phyloP scores from a whole-genome alignment of 1,140 invertebrate genomes.

The Plutomurus gul region DNA sequence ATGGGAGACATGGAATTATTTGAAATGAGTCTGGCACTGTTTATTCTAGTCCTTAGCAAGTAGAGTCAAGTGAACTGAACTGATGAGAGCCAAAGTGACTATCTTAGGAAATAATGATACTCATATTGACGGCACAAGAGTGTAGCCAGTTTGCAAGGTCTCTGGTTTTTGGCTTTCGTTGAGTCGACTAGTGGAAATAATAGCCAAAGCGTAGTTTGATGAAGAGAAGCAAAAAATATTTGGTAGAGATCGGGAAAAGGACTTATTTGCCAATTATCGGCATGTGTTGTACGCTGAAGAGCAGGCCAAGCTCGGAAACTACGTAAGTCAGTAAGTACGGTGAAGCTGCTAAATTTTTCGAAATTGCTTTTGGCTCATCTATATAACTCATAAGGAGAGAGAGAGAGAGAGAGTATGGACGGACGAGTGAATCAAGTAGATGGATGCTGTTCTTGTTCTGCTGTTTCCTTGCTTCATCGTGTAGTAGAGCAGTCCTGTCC shows the following conservation, averaged over 20 bases:
- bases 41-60: background rate
- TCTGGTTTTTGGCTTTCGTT: background rate
- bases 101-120: conserved; percentile 13
- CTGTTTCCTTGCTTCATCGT: background rate
- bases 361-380: conserved; percentile 49
- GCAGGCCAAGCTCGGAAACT: background rate
- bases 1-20: background rate
- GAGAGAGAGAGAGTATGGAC: background rate
- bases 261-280: conserved; percentile 52
- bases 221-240: conserved; percentile 42
- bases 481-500: background rate
- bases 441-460: background rate
- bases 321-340: background rate
- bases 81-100: background rate
- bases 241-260: conserved; percentile 42
- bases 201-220: conserved; percentile 26
- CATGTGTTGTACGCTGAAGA: conserved; percentile 38
- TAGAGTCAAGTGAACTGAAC: background rate
- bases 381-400: conserved; percentile 39
- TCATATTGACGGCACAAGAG: background rate
- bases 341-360: conserved; percentile 45
- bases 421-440: background rate
- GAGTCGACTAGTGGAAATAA: background rate
- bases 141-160: background rate
- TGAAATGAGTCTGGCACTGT: background rate